Conservation (phyloP, 2,888 invertebrate genomes). For the Ryuthela nishihirai region DNA sequence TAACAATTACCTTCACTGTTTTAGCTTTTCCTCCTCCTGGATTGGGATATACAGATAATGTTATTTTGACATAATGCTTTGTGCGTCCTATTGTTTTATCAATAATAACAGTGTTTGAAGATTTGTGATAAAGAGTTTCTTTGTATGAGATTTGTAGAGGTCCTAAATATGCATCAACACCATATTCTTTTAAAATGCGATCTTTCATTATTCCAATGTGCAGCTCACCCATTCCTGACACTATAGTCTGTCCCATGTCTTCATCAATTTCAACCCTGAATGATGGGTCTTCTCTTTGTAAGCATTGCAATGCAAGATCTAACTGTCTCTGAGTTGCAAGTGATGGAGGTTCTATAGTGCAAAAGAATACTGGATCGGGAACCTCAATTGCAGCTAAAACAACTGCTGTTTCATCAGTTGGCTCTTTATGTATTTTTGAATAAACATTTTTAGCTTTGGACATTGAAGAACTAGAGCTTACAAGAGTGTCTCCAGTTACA, state of each 20-base stretch:
- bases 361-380: slow-evolving; percentile 95
- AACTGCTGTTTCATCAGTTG: slow-evolving; percentile 52
- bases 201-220: slow-evolving; percentile 86
- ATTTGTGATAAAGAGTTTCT: slow-evolving; percentile 61
- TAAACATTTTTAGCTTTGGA: slow-evolving; percentile 51
- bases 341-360: slow-evolving; percentile 89
- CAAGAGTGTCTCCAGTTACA: slow-evolving; percentile 56
- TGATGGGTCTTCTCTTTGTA: slow-evolving; percentile 89
- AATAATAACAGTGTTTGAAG: slow-evolving; percentile 53
- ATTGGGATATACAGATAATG: slow-evolving; percentile 60
- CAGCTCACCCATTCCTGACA: slow-evolving; percentile 96
- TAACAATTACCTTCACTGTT: slow-evolving; percentile 42
- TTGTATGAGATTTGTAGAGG: slow-evolving; percentile 87
- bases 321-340: slow-evolving; percentile 67
- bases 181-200: slow-evolving; percentile 79
- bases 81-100: slow-evolving; percentile 63
- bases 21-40: slow-evolving; percentile 59
- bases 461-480: slow-evolving; percentile 42
- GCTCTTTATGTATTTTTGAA: slow-evolving; percentile 55
- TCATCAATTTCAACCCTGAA: slow-evolving; percentile 67
- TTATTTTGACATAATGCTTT: slow-evolving; percentile 61
- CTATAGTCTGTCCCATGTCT: slow-evolving; percentile 76
- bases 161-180: slow-evolving; percentile 85
- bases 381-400: slow-evolving; percentile 61
- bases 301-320: slow-evolving; percentile 72